Evolutionary conservation across 1,140 invertebrate genomes (phyloP).

Genomic region (Drosophila kurseongensis): DNA sequence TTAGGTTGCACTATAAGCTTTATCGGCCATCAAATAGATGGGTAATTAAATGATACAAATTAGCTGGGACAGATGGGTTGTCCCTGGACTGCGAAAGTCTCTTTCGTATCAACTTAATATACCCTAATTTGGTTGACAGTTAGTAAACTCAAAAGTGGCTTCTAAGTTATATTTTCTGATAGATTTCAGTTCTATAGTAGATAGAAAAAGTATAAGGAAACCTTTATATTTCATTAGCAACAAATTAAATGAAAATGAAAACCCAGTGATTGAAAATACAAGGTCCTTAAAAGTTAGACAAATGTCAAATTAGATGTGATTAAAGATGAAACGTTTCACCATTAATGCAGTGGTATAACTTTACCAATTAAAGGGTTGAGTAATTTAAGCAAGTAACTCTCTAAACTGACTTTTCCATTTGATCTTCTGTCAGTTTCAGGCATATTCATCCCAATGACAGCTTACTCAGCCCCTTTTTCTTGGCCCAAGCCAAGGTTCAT

Average conservation of each 20-base stretch:
- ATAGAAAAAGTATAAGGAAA: background rate
- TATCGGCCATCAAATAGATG: constrained; percentile 1
- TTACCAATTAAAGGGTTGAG: background rate
- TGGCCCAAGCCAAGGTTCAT: constrained; percentile 27
- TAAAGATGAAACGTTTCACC: too few relatives aligned
- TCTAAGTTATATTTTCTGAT: too few relatives aligned
- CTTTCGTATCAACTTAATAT: background rate
- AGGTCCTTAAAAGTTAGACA: background rate
- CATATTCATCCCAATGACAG: constrained; percentile 16
- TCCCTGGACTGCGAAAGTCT: background rate
- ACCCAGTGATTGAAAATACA: background rate
- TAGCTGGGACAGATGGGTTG: background rate
- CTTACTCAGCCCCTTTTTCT: background rate
- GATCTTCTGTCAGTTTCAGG: constrained; percentile 25
- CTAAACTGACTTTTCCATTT: background rate
- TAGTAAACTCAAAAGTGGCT: too few relatives aligned
- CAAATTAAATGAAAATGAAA: background rate
- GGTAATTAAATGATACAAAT: constrained; percentile 3
- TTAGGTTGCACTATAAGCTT: background rate
- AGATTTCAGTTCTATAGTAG: too few relatives aligned
- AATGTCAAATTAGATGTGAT: too few relatives aligned
- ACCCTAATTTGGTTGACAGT: too few relatives aligned
- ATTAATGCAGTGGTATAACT: background rate
- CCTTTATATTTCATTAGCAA: background rate
- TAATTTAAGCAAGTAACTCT: background rate